These are phyloP conservation scores for Diplodus puntazzo DNA, from an alignment of 2,797 vertebrate genomes.

Conservation along the genomic window DNA sequence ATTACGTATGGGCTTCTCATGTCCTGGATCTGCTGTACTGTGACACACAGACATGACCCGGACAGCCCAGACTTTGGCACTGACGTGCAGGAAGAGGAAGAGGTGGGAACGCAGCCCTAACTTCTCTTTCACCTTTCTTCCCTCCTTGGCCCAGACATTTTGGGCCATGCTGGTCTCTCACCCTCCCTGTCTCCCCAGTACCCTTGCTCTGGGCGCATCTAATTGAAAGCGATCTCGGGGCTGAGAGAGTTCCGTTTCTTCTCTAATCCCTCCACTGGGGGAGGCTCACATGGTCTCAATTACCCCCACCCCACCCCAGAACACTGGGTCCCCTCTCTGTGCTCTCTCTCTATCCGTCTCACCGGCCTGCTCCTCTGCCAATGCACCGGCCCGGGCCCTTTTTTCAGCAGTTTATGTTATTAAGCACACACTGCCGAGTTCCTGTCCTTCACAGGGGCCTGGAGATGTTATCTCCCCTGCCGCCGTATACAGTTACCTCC, in stretches of 20 bases:
- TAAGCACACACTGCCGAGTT: slow-evolving; percentile 96
- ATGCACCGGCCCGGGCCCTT: slow-evolving; percentile 84
- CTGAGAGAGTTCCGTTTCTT: slow-evolving; percentile 96
- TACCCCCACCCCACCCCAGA: slow-evolving; percentile 85
- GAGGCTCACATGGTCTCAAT: slow-evolving; percentile 99
- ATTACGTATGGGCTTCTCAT: slow-evolving; percentile 18
- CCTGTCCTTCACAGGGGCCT: slow-evolving; percentile 97
- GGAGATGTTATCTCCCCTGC: slow-evolving; percentile 96
- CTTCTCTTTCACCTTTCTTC: slow-evolving; percentile 67
- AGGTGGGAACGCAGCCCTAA: slow-evolving; percentile 81
- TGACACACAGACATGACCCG: slow-evolving; percentile 77
- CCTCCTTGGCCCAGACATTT: slow-evolving; percentile 54
- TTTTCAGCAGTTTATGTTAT: slow-evolving; percentile 95
- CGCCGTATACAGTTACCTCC: slow-evolving; percentile 94
- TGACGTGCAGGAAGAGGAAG: slow-evolving; percentile 57
- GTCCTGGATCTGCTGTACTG: slow-evolving; percentile 79
- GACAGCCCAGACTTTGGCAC: slow-evolving; percentile 72
- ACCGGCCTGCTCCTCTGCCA: slow-evolving; percentile 78
- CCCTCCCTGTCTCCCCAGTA: slow-evolving; percentile 86
- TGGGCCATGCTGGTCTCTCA: slow-evolving; percentile 82
- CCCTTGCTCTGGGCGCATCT: slow-evolving; percentile 96
- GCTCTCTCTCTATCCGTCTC: slow-evolving; percentile 70
- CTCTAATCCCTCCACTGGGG: slow-evolving; percentile 94
- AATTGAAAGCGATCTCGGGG: slow-evolving; percentile 98
- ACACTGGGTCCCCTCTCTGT: slow-evolving; percentile 89